A percentile compares a stretch with the other conserved stretches of the same genome.
Evolutionary conservation across 2,797 vertebrate species (phyloP).

Genomic region (Lates japonicus): DNA sequence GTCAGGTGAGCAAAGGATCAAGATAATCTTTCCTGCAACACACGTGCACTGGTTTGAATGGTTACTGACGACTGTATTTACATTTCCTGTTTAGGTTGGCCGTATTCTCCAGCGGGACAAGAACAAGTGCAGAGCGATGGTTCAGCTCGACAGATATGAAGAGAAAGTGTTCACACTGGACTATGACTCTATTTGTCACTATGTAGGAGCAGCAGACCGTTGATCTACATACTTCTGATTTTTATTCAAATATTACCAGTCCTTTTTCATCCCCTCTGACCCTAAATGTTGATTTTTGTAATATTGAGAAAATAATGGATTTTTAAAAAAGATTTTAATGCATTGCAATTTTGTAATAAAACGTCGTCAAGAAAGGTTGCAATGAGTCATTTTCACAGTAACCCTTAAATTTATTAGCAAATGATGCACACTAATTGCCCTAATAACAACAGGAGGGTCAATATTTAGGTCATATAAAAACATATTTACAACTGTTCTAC

Average conservation of each 20-base stretch:
- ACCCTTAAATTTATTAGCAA: conserved; percentile 68
- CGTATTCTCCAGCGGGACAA: conserved; percentile 89
- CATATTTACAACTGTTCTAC: conserved; percentile 82
- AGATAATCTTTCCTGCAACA: background rate
- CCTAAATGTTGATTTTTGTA: conserved; percentile 33
- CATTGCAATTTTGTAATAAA: conserved; percentile 77
- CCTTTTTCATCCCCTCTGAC: conserved; percentile 5
- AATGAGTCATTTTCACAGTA: conserved; percentile 38
- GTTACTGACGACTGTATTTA: background rate
- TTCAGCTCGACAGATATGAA: conserved; percentile 88
- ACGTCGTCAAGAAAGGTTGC: conserved; percentile 33
- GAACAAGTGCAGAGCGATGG: conserved; percentile 87
- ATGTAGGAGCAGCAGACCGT: conserved; percentile 83
- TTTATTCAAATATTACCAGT: background rate
- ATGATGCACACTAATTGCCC: conserved; percentile 33
- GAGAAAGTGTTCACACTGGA: conserved; percentile 88
- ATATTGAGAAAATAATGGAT: conserved; percentile 43
- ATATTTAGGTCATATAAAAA: conserved; percentile 70
- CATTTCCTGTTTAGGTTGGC: conserved; percentile 84
- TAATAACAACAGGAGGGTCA: conserved; percentile 44
- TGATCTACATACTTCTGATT: conserved; percentile 35
- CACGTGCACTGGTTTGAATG: background rate
- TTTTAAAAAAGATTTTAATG: conserved; percentile 46
- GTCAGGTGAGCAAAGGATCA: conserved; percentile 76
- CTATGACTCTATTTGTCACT: conserved; percentile 92